These are phyloP conservation scores for Aythya baeri DNA, from an alignment of 2,113 vertebrate genomes.

Conservation along the genomic window DNA sequence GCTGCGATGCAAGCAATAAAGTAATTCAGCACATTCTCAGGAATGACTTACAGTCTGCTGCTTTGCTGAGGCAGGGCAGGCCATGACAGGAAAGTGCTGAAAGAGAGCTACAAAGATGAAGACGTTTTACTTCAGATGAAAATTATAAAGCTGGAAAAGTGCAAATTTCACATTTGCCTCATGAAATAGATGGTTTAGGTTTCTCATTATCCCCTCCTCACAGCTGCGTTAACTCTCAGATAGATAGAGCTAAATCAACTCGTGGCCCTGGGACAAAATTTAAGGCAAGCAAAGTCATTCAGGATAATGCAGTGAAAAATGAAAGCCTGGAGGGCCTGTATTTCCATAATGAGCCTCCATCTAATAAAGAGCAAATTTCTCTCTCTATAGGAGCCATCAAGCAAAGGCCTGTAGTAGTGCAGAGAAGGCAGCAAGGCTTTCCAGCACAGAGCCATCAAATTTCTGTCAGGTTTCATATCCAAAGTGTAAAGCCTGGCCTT, in stretches of 20 bases:
- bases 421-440: neutral
- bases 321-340: neutral
- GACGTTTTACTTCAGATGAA: conserved; percentile 43
- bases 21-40: conserved; percentile 35
- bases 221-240: neutral
- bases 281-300: neutral
- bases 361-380: neutral
- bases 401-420: neutral
- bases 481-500: neutral
- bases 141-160: neutral
- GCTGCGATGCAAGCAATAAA: conserved; percentile 32
- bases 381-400: neutral
- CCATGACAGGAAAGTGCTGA: conserved; percentile 56
- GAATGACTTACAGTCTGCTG: conserved; percentile 57
- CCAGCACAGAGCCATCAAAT: accelerated
- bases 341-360: neutral
- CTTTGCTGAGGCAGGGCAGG: conserved; percentile 70
- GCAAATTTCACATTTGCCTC: neutral
- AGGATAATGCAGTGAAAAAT: neutral
- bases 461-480: neutral
- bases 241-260: neutral
- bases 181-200: neutral
- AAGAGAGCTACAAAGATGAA: neutral
- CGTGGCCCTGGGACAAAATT: neutral
- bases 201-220: neutral